Evolutionary conservation across 2,113 vertebrate genomes (phyloP).

Genomic region (Leucopsar rothschildi): DNA sequence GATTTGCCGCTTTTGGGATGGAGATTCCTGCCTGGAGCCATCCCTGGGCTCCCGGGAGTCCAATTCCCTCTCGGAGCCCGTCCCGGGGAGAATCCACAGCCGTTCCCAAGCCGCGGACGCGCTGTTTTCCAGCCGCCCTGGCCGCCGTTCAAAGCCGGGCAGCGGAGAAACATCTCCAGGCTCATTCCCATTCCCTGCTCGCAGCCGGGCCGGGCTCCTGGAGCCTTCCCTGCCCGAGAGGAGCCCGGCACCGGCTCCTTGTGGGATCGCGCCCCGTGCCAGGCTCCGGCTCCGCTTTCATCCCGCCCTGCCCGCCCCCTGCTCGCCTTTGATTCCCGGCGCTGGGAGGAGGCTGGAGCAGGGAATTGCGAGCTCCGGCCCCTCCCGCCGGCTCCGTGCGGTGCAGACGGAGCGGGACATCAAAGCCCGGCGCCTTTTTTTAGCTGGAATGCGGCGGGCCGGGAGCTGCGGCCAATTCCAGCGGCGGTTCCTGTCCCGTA

Average conservation of each 20-base stretch:
- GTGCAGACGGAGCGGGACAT: conserved; percentile 46
- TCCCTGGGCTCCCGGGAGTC: background rate
- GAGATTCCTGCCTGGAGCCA: background rate
- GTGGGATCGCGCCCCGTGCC: conserved; percentile 24
- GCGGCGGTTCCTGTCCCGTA: background rate
- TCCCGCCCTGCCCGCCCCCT: conserved; percentile 9
- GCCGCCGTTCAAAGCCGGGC: background rate
- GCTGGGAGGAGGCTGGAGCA: background rate
- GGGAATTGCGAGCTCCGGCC: conserved; percentile 26
- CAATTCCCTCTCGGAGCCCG: background rate
- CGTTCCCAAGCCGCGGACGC: background rate
- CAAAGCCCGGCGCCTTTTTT: conserved; percentile 25
- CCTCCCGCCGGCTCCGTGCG: conserved; percentile 32
- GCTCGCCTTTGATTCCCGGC: conserved; percentile 33
- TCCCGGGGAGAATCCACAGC: accelerated
- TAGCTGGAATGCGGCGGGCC: conserved; percentile 26
- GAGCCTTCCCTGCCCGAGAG: background rate
- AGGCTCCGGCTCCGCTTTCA: conserved; percentile 37
- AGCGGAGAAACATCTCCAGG: conserved; percentile 15
- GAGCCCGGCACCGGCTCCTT: background rate
- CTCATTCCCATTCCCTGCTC: background rate
- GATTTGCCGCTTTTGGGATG: background rate
- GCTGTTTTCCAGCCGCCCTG: background rate
- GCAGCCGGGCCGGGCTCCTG: background rate
- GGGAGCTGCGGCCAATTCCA: conserved; percentile 23